Evolutionary conservation across 2,888 invertebrate species (phyloP).

Genomic region (Crioceris asparagi): DNA sequence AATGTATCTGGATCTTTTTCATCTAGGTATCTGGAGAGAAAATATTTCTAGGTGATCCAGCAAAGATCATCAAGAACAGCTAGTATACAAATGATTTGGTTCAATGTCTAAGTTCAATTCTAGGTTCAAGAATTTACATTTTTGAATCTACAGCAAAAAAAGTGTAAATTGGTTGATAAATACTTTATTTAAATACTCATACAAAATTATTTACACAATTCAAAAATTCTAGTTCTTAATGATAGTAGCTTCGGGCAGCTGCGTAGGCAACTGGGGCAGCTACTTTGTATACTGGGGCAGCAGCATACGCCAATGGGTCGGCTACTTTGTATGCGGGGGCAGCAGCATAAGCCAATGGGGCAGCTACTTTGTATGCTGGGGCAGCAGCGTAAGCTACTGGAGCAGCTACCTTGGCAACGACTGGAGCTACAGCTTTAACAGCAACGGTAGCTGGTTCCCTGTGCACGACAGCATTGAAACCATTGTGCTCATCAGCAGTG

Average conservation of each 20-base stretch:
- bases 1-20: too few relatives aligned
- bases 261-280: slow-evolving; percentile 4
- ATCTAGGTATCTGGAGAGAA: too few relatives aligned
- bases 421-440: slow-evolving; percentile 20
- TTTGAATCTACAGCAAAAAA: too few relatives aligned
- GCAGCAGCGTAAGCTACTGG: slow-evolving; percentile 19
- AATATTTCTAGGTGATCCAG: too few relatives aligned
- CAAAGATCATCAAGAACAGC: too few relatives aligned
- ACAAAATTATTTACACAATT: too few relatives aligned
- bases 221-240: too few relatives aligned
- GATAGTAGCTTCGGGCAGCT: slow-evolving; percentile 4
- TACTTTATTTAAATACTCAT: too few relatives aligned
- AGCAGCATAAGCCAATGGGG: slow-evolving; percentile 13
- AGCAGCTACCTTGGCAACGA: slow-evolving; percentile 15
- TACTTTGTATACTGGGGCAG: slow-evolving; percentile 1
- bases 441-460: slow-evolving; percentile 36
- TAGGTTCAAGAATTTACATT: too few relatives aligned
- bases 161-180: too few relatives aligned
- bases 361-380: slow-evolving; percentile 13
- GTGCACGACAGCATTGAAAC: slow-evolving; percentile 44
- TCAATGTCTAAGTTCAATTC: too few relatives aligned
- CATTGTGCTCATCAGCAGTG: slow-evolving; percentile 42
- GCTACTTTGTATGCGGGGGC: slow-evolving; percentile 8
- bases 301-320: slow-evolving; percentile 9
- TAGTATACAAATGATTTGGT: too few relatives aligned